phyloP scores from a whole-genome alignment of 2,888 invertebrate species.

The Eupithecia inturbata region DNA sequence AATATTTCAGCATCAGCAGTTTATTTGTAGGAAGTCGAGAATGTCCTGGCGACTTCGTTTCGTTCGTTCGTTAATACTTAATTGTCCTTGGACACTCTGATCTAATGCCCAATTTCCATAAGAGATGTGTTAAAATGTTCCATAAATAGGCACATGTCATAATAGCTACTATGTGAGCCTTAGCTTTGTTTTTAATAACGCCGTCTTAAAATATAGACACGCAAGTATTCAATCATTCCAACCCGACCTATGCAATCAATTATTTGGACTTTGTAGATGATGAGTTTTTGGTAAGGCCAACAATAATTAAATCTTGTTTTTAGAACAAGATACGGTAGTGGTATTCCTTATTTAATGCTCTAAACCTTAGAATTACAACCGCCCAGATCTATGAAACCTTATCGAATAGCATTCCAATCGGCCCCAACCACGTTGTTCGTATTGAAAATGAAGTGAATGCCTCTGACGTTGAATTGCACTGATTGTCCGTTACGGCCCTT shows the following conservation, averaged over 20 bases:
- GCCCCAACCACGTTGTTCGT: conserved; percentile 40
- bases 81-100: neutral
- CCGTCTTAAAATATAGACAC: no score
- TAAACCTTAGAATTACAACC: conserved; percentile 16
- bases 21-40: conserved; percentile 20
- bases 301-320: neutral
- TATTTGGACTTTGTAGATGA: no score
- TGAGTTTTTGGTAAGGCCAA: neutral
- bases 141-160: no score
- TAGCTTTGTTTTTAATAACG: no score
- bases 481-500: conserved; percentile 59
- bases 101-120: neutral
- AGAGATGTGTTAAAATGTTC: neutral
- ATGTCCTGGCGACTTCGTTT: neutral
- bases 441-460: conserved; percentile 52
- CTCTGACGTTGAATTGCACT: conserved; percentile 51
- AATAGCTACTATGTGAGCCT: no score
- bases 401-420: conserved; percentile 37
- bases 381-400: conserved; percentile 18
- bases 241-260: no score
- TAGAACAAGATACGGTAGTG: neutral
- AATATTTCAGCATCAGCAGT: conserved; percentile 32
- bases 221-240: no score
- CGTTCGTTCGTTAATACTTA: neutral
- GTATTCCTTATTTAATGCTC: no score